Evolutionary conservation across 1,140 invertebrate species (phyloP), one percentile per base, ranked within the genome.

Genomic region (Bombus vancouverensis): DNA sequence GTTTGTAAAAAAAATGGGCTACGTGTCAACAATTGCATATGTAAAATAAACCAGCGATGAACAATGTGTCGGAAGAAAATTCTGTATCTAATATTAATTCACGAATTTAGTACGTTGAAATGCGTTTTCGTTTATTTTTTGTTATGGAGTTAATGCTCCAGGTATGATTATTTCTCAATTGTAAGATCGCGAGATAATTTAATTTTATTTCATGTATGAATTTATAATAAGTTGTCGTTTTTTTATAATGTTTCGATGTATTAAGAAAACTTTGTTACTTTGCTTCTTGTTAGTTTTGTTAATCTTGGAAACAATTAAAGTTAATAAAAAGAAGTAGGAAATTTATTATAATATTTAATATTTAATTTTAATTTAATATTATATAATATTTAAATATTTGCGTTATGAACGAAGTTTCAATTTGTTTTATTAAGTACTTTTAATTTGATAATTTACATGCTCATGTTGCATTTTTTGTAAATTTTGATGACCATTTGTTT

Each of bases 1-100:
- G 84, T 86, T 90, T 76, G 83, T 91, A 89, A 89, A 81, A 88
- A 88, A 73, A 71, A 68, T 62, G 37, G 37, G 87, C 79, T 89
- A 92, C 88, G 92, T 93, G 91, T 92, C 87, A 92, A 91, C 92
- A 93, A 92, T 93, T 92, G 87, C 88, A 91, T 72, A 34, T n/a
- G 53, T 83, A 86, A 34, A 70, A 65, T 44, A 57, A 71, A 39
- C 72, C 74, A 75, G 71, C 53, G 88, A 65, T 62, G 74, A 13
- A 15, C n/a, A 74, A 22, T 37, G 62, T 66, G 62, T 66, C n/a
- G 53, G 53, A 44, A 62, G 6, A 66, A 34, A 66, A 34, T 18
- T 18, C 47, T 53, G 6, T 53, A 18, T 66, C 6, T 66, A 34
- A 34, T 15, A 32, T 32, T 32, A 66, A 66, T 32, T 66, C 65